Percentiles rank a stretch among this genome's conserved stretches.
These are phyloP conservation scores for Alsophila aescularia DNA, from an alignment of 2,888 invertebrate species.

Conservation along the genomic window DNA sequence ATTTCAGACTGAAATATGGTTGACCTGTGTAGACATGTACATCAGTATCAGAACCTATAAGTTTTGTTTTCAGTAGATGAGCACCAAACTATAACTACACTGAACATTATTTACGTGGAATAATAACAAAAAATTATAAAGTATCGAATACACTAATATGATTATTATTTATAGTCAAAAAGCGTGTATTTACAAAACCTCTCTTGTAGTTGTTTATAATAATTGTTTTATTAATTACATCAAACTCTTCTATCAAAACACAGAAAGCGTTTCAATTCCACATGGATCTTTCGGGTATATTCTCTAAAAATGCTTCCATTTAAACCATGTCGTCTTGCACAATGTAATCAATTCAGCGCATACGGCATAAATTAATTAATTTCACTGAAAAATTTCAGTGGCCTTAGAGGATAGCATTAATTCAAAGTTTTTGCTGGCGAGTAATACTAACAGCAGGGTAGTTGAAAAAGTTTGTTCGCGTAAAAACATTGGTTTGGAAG, in stretches of 20 bases:
- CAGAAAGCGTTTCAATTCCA: too few relatives aligned
- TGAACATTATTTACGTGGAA: not conserved
- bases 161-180: too few relatives aligned
- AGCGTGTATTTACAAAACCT: too few relatives aligned
- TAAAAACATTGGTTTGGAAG: constrained; percentile 60
- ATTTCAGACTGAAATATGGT: not conserved
- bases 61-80: not conserved
- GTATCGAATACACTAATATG: too few relatives aligned
- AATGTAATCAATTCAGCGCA: constrained; percentile 34
- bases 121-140: not conserved
- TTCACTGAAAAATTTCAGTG: constrained; percentile 36
- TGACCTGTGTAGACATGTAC: not conserved
- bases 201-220: too few relatives aligned
- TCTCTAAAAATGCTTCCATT: not conserved
- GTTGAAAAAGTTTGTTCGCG: constrained; percentile 52
- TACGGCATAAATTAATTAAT: constrained; percentile 35
- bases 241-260: too few relatives aligned
- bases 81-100: too few relatives aligned
- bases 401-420: constrained; percentile 44
- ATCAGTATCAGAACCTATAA: too few relatives aligned
- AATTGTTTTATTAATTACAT: too few relatives aligned
- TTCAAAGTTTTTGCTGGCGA: constrained; percentile 50
- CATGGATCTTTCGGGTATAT: too few relatives aligned
- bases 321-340: constrained; percentile 31
- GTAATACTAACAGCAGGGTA: constrained; percentile 47